Base-by-base conservation (phyloP, 2,888 invertebrate genomes). In the Ernsta delagoae region DNA sequence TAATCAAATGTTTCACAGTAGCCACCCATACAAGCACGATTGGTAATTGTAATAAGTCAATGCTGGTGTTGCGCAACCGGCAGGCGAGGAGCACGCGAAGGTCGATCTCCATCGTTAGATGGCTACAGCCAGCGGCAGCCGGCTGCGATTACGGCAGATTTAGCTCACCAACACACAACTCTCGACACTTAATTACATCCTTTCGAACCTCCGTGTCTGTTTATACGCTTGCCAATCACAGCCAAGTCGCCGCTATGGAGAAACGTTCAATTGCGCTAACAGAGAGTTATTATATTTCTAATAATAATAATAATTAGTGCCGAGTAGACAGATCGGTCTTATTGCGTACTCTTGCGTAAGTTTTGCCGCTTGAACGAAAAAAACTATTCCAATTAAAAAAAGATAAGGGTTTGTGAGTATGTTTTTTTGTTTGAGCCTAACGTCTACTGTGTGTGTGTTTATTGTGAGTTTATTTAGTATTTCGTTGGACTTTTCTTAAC, bases 1-100 rank as follows among this genome's bases (percentile, higher is more conserved):
- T 45, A 43, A 45, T 60, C 6, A 41, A 61, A 11, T 31, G 60
- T 60, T 53, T 53, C 24, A 24, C n/a, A 39, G 48, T 57, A 45
- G 16, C n/a, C n/a, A n/a, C n/a, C 45, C 43, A 59, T 45, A 41
- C 45, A 1, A n/a, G 43, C 41, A 50, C n/a, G n/a, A 54, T 43
- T 54, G 59, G 60, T 61, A 64, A 61, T 68, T 65, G 72, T 63
- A 73, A 50, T 63, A 67, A 65, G 65, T 62, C 71, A 64, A 70
- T 72, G 71, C 53, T 72, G 72, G 56, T 70, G 59, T 74, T 75
- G 73, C 74, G 75, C 72, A 78, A 76, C 65, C 50, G 65, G 59
- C 45, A 59, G 70, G 69, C 62, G 67, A 71, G 73, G 74, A 70
- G 69, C 78, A 78, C 78, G 78, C 78, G 78, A 78, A 78, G 78